These are phyloP conservation scores for Leptinotarsa haldemani DNA, from an alignment of 2,888 invertebrate genomes.

Conservation along the genomic window DNA sequence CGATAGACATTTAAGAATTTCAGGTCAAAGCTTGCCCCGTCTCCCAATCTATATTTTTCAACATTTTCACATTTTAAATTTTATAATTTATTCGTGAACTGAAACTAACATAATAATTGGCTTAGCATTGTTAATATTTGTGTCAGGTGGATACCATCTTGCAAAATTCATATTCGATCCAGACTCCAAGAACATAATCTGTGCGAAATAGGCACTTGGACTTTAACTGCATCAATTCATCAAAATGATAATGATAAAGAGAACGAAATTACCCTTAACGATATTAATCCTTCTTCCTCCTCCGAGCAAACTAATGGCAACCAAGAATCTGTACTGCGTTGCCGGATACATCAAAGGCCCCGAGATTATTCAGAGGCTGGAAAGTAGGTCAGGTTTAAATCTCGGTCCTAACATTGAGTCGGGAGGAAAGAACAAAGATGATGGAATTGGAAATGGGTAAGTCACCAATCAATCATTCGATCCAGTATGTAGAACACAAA, in stretches of 20 bases:
- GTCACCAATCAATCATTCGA: neutral
- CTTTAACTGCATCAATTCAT: neutral
- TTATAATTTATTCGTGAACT: too few relatives aligned
- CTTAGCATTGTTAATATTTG: too few relatives aligned
- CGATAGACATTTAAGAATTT: too few relatives aligned
- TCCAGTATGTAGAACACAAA: neutral
- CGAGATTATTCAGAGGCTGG: neutral
- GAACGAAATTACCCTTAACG: neutral
- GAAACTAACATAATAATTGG: too few relatives aligned
- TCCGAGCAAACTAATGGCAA: neutral
- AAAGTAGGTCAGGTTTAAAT: slow-evolving; percentile 8
- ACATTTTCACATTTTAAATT: too few relatives aligned
- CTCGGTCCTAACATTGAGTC: neutral
- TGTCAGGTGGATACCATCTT: neutral
- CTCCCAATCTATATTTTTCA: too few relatives aligned
- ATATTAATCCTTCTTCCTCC: neutral
- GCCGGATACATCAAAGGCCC: neutral
- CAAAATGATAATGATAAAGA: neutral
- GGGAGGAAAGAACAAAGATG: neutral
- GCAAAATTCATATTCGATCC: neutral
- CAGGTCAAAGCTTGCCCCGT: too few relatives aligned
- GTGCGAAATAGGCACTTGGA: neutral
- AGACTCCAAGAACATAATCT: neutral
- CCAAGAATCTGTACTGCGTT: neutral
- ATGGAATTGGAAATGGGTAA: neutral